These are phyloP conservation scores for Berghia stephanieae DNA, from an alignment of 1,140 invertebrate genomes.

Conservation along the genomic window DNA sequence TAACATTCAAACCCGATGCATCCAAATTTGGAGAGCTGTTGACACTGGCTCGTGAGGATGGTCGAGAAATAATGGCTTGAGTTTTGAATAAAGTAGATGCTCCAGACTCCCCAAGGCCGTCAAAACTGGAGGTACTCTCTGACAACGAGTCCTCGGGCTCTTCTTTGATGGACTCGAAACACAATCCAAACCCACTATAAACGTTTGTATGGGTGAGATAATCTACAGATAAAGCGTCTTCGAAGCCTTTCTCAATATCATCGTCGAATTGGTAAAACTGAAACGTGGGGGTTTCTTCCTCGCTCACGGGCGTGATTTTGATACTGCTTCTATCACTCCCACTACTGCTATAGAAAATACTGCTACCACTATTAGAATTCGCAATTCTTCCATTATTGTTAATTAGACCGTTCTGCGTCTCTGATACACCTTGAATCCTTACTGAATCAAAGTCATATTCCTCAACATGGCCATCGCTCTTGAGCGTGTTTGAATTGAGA, in stretches of 20 bases:
- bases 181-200: constrained; percentile 33
- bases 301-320: not conserved
- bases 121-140: constrained; percentile 10
- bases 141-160: constrained; percentile 36
- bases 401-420: too few species aligned
- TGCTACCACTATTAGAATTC: too few species aligned
- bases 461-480: not conserved
- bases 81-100: not conserved
- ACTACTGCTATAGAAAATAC: not conserved
- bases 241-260: constrained; percentile 38
- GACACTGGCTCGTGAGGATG: not conserved
- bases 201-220: constrained; percentile 15
- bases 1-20: not conserved
- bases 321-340: not conserved
- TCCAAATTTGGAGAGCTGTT: not conserved
- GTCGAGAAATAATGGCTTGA: not conserved
- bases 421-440: too few species aligned
- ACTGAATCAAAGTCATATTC: constrained; percentile 12
- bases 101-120: not conserved
- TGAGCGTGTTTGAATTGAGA: not conserved
- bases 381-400: too few species aligned
- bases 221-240: constrained; percentile 32
- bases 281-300: not conserved
- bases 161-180: constrained; percentile 40
- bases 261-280: constrained; percentile 33